Base-by-base conservation (phyloP, 2,888 invertebrate genomes). In the Amblyteles armatorius region DNA sequence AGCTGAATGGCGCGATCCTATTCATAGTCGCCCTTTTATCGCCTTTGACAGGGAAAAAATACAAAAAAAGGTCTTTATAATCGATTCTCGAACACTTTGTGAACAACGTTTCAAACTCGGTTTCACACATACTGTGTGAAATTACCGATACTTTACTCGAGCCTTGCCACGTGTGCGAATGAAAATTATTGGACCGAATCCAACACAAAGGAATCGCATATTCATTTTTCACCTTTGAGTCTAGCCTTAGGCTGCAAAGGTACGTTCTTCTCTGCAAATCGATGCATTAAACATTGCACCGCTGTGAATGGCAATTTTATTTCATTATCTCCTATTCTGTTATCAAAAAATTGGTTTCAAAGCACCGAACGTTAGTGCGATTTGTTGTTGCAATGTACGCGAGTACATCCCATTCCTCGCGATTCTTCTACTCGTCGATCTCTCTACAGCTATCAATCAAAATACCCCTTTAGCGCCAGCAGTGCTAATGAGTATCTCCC, bases 1-100 rank as follows among this genome's bases (percentile, higher is more conserved):
- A 13, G 19, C 29, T 76, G 69, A 71, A 83, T 83, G 71, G 16
- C 9, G 48, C 26, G 7, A 22, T 55, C 50, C 48, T 57, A 74
- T 79, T 74, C 48, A 29, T 22, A 48, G 65, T 9, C 9, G 26
- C 36, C 65, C 71, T 76, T 83, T 79, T 71, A 72, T 76, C 68
- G 11, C 63, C 74, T 50, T 29, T 9, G 29, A 60, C 22, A 2
- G 19, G 57, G n/a, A 26, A 65, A 76, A 36, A 55, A 52, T 36
- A 29, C n/a, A 50, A 76, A 33, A 67, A 55, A 52, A 48, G 19
- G 36, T 55, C 36, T 29, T 36, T 67, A 7, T 48, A 76, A 67
- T 36, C 36, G 33, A 40, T 40, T 68, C 13, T 55, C 26, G 2
- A 68, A 67, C 67, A 11, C 29, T 60, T 33, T 29, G 63, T 29